Percentiles rank a stretch among this genome's conserved stretches.
phyloP scores from a whole-genome alignment of 2,797 vertebrate genomes.

The Chrysolophus pictus region DNA sequence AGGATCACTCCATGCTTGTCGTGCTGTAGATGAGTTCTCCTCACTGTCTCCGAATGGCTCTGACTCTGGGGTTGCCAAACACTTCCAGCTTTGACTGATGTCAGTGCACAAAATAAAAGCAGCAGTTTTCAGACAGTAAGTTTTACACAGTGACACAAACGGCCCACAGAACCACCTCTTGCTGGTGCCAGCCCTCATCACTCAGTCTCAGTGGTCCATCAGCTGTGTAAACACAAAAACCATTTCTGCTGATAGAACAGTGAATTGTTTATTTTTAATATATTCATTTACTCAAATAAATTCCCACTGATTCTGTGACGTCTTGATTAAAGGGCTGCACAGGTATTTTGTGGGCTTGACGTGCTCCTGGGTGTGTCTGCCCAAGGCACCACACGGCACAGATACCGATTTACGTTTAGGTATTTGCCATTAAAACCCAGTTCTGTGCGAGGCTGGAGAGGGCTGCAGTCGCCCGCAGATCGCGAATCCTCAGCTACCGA shows the following conservation, averaged over 20 bases:
- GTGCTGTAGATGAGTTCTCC: background rate
- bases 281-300: background rate
- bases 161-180: background rate
- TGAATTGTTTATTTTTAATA: background rate
- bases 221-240: background rate
- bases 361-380: background rate
- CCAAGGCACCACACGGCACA: background rate
- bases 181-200: background rate
- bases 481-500: rapidly evolving
- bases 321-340: background rate
- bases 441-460: rapidly evolving
- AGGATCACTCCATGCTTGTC: background rate
- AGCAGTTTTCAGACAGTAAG: background rate
- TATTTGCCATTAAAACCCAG: background rate
- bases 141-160: background rate
- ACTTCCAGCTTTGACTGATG: background rate
- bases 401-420: background rate
- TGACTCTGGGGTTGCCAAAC: background rate
- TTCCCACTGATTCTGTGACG: background rate
- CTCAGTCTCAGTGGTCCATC: background rate
- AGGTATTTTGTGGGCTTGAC: background rate
- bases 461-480: background rate
- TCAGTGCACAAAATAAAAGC: background rate
- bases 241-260: background rate
- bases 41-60: background rate